A percentile compares a stretch with the other conserved stretches of the same genome.
These are phyloP conservation scores for Echeneis naucrates DNA, from an alignment of 2,797 vertebrate genomes.

Conservation along the genomic window DNA sequence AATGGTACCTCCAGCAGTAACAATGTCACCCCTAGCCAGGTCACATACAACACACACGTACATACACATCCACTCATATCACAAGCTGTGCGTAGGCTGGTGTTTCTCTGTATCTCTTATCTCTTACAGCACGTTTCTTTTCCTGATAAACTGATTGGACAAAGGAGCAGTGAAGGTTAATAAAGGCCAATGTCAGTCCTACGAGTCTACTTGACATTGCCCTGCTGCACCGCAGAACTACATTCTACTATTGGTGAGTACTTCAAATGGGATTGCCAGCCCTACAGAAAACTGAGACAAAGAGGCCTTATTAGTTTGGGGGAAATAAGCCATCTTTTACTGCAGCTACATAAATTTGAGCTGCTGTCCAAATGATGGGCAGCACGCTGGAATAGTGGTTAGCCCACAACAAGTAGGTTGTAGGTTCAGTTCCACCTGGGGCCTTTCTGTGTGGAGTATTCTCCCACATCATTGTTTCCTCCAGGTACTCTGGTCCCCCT, in stretches of 20 bases:
- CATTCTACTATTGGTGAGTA: neutral
- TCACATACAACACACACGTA: conserved; percentile 34
- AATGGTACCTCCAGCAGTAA: conserved; percentile 32
- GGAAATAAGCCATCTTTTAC: neutral
- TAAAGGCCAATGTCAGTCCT: conserved; percentile 58
- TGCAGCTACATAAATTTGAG: neutral
- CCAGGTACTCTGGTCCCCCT: too few relatives aligned
- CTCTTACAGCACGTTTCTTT: conserved; percentile 52
- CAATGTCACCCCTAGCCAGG: conserved; percentile 75
- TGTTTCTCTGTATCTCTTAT: conserved; percentile 59
- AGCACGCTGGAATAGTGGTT: too few relatives aligned
- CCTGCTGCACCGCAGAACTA: neutral
- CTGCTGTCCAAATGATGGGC: too few relatives aligned
- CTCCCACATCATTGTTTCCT: too few relatives aligned
- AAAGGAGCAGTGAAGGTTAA: conserved; percentile 69
- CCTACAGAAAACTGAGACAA: conserved; percentile 6
- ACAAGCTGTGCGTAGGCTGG: conserved; percentile 22
- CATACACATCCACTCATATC: conserved; percentile 39
- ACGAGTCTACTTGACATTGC: conserved; percentile 14
- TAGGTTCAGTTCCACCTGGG: too few relatives aligned
- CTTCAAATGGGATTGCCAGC: neutral
- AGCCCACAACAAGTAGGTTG: too few relatives aligned
- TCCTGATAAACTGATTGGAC: conserved; percentile 60
- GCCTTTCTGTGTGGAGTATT: too few relatives aligned
- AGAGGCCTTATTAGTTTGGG: neutral